phyloP scores from a whole-genome alignment of 1,140 invertebrate species.

The Wasmannia auropunctata region DNA sequence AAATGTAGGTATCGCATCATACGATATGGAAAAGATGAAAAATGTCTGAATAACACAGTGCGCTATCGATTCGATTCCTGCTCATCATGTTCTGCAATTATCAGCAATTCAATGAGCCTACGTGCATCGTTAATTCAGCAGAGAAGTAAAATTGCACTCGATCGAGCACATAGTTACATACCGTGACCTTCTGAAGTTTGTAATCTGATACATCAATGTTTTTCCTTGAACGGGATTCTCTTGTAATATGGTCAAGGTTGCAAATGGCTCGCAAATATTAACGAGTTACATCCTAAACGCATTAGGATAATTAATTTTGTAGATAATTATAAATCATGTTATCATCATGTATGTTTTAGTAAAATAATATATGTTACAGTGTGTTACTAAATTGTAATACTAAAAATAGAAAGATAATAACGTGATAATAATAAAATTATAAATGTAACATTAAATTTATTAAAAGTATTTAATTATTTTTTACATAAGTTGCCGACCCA shows the following conservation, averaged over 20 bases:
- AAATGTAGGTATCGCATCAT: background rate
- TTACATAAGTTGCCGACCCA: too few species aligned
- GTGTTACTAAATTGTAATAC: slow-evolving; percentile 3
- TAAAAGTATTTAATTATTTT: too few species aligned
- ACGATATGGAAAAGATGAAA: background rate
- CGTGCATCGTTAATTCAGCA: background rate
- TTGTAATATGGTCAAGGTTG: slow-evolving; percentile 27
- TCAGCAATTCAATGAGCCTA: slow-evolving; percentile 1
- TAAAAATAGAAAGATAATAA: background rate
- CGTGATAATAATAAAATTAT: background rate
- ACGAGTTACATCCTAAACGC: background rate
- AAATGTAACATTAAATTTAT: background rate
- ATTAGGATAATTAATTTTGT: background rate
- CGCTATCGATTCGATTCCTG: slow-evolving; percentile 3
- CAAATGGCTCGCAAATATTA: background rate
- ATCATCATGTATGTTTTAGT: background rate
- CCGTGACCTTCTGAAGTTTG: slow-evolving; percentile 10
- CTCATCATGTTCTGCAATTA: background rate
- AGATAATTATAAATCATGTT: background rate
- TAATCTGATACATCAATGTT: background rate
- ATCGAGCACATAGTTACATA: background rate
- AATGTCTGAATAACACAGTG: background rate
- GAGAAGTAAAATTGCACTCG: background rate
- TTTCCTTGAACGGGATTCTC: slow-evolving; percentile 33
- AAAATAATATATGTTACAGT: background rate